phyloP scores from a whole-genome alignment of 1,140 invertebrate genomes.

The Neuroterus valhalla region DNA sequence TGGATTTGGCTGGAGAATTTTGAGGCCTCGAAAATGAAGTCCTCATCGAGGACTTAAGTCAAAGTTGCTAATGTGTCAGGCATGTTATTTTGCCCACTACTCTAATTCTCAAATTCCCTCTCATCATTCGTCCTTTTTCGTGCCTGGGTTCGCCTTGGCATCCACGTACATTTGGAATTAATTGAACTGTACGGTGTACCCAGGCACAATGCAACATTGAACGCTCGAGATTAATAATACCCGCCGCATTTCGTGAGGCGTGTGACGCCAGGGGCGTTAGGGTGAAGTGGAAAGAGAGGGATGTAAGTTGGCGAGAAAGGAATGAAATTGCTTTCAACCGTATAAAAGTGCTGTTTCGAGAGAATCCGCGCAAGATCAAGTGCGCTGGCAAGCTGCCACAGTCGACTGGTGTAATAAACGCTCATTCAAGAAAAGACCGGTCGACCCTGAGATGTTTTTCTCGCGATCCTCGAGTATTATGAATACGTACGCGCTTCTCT shows the following conservation, averaged over 20 bases:
- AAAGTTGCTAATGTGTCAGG: background rate
- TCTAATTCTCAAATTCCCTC: slow-evolving; percentile 33
- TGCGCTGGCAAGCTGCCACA: slow-evolving; percentile 59
- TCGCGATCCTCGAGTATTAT: slow-evolving; percentile 37
- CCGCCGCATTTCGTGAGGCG: slow-evolving; percentile 35
- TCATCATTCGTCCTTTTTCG: slow-evolving; percentile 39
- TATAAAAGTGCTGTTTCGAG: slow-evolving; percentile 58
- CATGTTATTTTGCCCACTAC: slow-evolving; percentile 25
- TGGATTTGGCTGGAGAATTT: no score
- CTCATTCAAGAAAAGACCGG: slow-evolving; percentile 62
- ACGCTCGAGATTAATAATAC: slow-evolving; percentile 59
- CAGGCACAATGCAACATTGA: slow-evolving; percentile 63
- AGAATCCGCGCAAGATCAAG: slow-evolving; percentile 62
- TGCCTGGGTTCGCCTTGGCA: slow-evolving; percentile 41
- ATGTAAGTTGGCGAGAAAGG: slow-evolving; percentile 41
- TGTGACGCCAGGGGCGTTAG: slow-evolving; percentile 27
- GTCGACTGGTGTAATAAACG: slow-evolving; percentile 59
- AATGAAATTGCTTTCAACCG: slow-evolving; percentile 64
- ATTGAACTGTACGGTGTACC: slow-evolving; percentile 57
- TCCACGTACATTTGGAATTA: slow-evolving; percentile 60
- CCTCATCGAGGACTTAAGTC: no score
- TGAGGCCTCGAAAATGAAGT: no score
- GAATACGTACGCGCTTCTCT: slow-evolving; percentile 35
- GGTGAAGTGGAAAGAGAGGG: slow-evolving; percentile 30
- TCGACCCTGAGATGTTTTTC: slow-evolving; percentile 65